Percentiles rank a stretch among this genome's conserved stretches.
Evolutionary conservation across 2,888 invertebrate genomes (phyloP).

Genomic region (Epirrita christyi): DNA sequence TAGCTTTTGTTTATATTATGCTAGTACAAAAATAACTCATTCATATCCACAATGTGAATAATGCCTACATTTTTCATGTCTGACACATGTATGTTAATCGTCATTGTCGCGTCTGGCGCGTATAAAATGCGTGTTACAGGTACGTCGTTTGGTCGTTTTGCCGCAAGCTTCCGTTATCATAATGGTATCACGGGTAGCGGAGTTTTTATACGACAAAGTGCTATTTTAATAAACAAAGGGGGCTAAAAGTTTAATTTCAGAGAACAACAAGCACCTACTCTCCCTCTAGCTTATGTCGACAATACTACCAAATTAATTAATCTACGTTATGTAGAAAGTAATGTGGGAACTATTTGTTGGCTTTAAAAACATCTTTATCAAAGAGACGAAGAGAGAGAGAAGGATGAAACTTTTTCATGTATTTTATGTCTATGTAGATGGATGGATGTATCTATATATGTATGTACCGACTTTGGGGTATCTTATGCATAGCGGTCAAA

Average conservation of each 20-base stretch:
- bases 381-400: too few species aligned
- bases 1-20: not conserved
- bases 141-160: conserved; percentile 36
- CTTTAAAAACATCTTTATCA: too few species aligned
- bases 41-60: not conserved
- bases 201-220: conserved; percentile 6
- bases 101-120: conserved; percentile 24
- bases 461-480: too few species aligned
- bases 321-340: too few species aligned
- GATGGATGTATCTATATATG: too few species aligned
- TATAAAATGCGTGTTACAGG: conserved; percentile 20
- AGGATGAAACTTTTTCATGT: too few species aligned
- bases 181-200: conserved; percentile 29
- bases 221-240: not conserved
- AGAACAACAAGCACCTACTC: too few species aligned
- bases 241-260: not conserved
- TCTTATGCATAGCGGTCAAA: too few species aligned
- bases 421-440: too few species aligned
- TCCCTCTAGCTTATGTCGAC: too few species aligned
- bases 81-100: conserved; percentile 21
- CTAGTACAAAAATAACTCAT: not conserved
- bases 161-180: conserved; percentile 32
- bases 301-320: too few species aligned
- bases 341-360: too few species aligned
- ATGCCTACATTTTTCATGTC: conserved; percentile 9